A percentile compares a stretch with the other conserved stretches of the same genome.
phyloP scores from a whole-genome alignment of 2,113 vertebrate genomes.

The Sebastes schlegelii region DNA sequence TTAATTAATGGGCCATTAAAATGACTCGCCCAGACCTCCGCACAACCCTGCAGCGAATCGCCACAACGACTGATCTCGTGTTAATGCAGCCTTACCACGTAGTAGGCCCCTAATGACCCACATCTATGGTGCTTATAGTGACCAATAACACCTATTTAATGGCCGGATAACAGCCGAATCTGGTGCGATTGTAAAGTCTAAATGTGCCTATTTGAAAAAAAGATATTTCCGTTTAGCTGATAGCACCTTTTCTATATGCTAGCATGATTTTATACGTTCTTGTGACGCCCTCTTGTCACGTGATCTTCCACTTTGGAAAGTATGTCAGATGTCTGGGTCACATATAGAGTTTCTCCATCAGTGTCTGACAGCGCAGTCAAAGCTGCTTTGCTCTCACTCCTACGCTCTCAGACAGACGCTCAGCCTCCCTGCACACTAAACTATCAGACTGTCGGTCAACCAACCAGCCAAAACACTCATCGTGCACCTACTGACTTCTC shows the following conservation, averaged over 20 bases:
- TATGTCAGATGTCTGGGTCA: constrained; percentile 60
- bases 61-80: no score
- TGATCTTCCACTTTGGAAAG: constrained; percentile 13
- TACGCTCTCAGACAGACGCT: background rate
- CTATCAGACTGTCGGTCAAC: background rate
- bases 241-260: background rate
- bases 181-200: no score
- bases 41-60: no score
- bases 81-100: no score
- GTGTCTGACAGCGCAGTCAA: constrained; percentile 15
- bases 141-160: no score
- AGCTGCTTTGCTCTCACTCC: constrained; percentile 43
- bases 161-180: no score
- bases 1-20: no score
- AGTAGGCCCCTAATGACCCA: no score
- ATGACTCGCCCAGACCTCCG: no score
- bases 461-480: background rate
- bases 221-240: background rate
- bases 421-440: background rate
- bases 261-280: background rate
- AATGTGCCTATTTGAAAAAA: background rate
- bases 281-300: fast-evolving
- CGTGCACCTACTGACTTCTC: background rate
- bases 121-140: no score
- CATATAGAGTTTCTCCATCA: background rate